Evolutionary conservation across 2,797 vertebrate genomes (phyloP), one percentile per base, ranked within the genome.

Genomic region (Etheostoma perlongum): DNA sequence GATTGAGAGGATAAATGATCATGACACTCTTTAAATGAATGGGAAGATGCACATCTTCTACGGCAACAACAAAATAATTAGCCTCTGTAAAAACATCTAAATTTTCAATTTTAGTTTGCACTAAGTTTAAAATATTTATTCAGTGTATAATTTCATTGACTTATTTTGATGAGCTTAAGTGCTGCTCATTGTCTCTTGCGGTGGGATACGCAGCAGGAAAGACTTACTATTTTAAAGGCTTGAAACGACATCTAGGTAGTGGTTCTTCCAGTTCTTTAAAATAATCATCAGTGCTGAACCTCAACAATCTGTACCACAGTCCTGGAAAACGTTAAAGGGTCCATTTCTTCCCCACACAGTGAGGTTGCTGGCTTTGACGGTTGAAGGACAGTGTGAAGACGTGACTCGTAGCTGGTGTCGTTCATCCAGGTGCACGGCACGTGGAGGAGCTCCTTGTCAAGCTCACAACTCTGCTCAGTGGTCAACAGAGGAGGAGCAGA

Each of bases 401-500:
- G 90, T 0, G 93, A 93, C 77, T 93, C 83, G 0, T 95, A 95
- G 51, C 89, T 90, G 6, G 85, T 90, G 91, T 94, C 85, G 68
- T 91, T 88, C 88, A 91, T 74, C 0, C 68, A 89, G 23, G 63
- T n/a, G 13, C 74, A 94, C 0, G 93, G 82, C 90, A 91, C 90
- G 44, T 92, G 94, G 5, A 96, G 93, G 60, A 94, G 55, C 0
- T 88, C 94, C 51, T 88, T 72, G 83, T 94, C 90, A 1, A 90
- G 76, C 4, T 88, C 54, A 0, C 42, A 55, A 67, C 18, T 72
- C 14, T 47, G 79, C 30, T 62, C 65, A 4, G 61, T 0, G 30
- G 80, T 62, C 0, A 49, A 36, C 23, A 40, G 66, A 2, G 78
- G 61, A 1, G 65, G 21, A 0, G 70, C 68, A 0, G 48, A 79